Base-by-base conservation (phyloP, 1,140 invertebrate genomes). In the Anthonomus grandis region DNA sequence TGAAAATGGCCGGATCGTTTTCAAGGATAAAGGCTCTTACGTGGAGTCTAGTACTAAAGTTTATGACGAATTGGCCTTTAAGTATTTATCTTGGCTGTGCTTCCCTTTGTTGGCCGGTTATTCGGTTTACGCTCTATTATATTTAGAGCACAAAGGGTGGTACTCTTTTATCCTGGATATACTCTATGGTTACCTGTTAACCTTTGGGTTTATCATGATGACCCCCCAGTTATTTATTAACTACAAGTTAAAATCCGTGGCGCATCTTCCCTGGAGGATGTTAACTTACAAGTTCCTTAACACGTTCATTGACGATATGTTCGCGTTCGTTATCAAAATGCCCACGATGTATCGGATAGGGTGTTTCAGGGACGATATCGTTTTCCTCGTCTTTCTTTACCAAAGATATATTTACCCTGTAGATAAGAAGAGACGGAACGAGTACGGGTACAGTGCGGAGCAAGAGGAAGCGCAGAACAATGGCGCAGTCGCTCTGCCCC, bases 161-260 rank as follows among this genome's bases (percentile, higher is more conserved):
- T 74, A 74, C 57, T 85, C 76, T 77, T 95, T 89, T 75, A 79
- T 94, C 10, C 77, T 95, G 0, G 84, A 86, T 66, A 97, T 99
- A 90, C 81, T 98, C 10, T 99, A 99, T 77, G 97, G 97, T 51
- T 99, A 98, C 75, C 77, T 99, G 17, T 76, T 99, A 36, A 99
- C 95, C 4, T 99, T 99, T 77, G 97, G 97, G 49, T 99, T 99
- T 70, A 99, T 99, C 45, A 96, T 98, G 93, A 99, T 99, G 97
- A 99, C 96, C 4, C 96, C 97, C 6, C 96, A 98, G 73, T 75
- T 99, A 38, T 99, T 99, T 70, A 99, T 99, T 57, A 99, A 99
- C 75, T 99, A 99, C 74, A 99, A 99, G 77, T 73, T 99, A 38
- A 98, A 99, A 73, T 98, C 95, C 15, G 96, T 99, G 0, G 97